These are phyloP conservation scores for Clivina fossor DNA, from an alignment of 2,888 invertebrate genomes.

Conservation along the genomic window DNA sequence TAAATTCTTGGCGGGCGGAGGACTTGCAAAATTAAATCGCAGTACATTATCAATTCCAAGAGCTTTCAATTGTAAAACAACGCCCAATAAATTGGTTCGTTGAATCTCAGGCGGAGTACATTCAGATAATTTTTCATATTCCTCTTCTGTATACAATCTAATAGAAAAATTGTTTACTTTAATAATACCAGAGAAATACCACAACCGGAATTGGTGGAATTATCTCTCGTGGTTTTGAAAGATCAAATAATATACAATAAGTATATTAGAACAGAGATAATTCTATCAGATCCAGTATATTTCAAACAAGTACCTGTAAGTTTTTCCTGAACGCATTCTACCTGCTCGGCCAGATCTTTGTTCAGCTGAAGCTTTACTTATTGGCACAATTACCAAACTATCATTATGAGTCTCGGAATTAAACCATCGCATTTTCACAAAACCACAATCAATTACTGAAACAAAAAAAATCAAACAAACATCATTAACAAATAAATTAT, in stretches of 20 bases:
- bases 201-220: no score
- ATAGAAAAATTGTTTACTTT: conserved; percentile 39
- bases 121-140: conserved; percentile 67
- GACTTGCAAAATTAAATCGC: conserved; percentile 88
- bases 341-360: conserved; percentile 95
- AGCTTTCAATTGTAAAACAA: conserved; percentile 88
- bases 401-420: conserved; percentile 82
- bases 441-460: conserved; percentile 92
- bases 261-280: no score
- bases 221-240: no score
- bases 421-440: conserved; percentile 91
- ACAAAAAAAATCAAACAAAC: conserved; percentile 31
- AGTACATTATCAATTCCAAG: conserved; percentile 91
- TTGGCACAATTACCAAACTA: conserved; percentile 76
- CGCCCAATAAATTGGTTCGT: conserved; percentile 80
- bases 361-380: conserved; percentile 85
- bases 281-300: no score
- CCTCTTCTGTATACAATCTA: conserved; percentile 78
- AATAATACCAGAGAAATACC: no score
- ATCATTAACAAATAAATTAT: neutral
- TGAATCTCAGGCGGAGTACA: conserved; percentile 91
- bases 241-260: no score
- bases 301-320: conserved; percentile 64
- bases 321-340: conserved; percentile 79
- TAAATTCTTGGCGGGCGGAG: conserved; percentile 88